Conservation (phyloP, 2,888 invertebrate species). For the Sinopyrophorus schimmeli region DNA sequence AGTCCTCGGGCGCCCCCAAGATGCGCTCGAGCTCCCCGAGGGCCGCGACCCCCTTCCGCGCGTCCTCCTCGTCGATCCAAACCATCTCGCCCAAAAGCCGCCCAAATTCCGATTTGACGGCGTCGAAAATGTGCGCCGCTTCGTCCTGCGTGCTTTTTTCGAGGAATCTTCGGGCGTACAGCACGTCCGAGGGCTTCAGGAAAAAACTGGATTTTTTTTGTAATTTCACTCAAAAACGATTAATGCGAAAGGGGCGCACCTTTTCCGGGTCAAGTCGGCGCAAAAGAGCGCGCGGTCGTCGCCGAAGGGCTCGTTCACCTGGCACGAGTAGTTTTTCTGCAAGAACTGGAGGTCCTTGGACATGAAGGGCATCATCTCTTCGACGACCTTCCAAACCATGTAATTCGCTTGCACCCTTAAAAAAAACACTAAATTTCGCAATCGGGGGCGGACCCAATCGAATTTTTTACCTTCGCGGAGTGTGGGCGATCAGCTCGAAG, state of each 20-base stretch:
- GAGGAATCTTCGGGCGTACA: conserved; percentile 22
- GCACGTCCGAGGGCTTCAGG: too few species aligned
- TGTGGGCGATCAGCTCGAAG: conserved; percentile 9
- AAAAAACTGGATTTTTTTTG: too few species aligned
- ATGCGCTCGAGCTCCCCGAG: conserved; percentile 31
- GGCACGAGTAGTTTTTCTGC: conserved; percentile 2
- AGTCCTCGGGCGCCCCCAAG: conserved; percentile 39
- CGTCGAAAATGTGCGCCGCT: conserved; percentile 32
- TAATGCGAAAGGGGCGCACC: too few species aligned
- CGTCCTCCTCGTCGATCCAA: conserved; percentile 39
- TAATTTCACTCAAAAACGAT: too few species aligned
- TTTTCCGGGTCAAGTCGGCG: too few species aligned
- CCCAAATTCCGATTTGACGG: conserved; percentile 32
- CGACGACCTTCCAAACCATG: conserved; percentile 22
- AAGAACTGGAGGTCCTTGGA: conserved; percentile 6
- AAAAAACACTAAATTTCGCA: too few species aligned
- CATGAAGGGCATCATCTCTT: conserved; percentile 8
- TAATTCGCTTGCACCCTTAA: conserved; percentile 29
- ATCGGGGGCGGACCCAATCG: too few species aligned
- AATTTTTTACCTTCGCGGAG: conserved; percentile 17
- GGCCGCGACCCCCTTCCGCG: conserved; percentile 32
- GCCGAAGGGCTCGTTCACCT: too few species aligned
- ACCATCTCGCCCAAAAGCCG: conserved; percentile 27
- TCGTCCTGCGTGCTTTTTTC: conserved; percentile 17
- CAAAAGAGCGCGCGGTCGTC: too few species aligned